Evolutionary conservation across 2,888 invertebrate genomes (phyloP), one percentile per base, ranked within the genome.

Genomic region (Acanthococcus lagerstroemiae): DNA sequence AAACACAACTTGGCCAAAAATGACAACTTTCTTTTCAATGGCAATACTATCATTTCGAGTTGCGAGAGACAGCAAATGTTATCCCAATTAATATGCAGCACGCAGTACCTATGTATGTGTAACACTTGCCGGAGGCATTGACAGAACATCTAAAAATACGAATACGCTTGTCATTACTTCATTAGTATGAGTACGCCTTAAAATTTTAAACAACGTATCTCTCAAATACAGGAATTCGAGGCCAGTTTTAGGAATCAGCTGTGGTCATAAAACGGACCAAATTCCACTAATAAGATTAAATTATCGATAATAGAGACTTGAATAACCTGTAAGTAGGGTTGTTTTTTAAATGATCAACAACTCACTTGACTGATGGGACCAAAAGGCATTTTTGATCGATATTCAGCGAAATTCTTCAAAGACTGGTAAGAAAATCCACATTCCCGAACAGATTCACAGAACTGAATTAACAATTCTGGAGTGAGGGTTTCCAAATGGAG

Each of bases 401-500:
- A 19, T 37, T 63, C 54, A 19, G 52, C 44, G 44, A 52, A 63
- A 15, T 1, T 30, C 21, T 63, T 63, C 63, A 63, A 63, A 21
- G 63, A 21, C 12, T 54, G 6, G 17, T 54, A 63, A 44, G 21
- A 44, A 37, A 27, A 30, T 6, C 48, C 63, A 37, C 54, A 63
- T 1, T 63, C 15, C 3, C 52, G 19, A 24, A 37, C 4, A 25
- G 27, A 22, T 7, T 63, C 37, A 22, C 52, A 63, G 7, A 54
- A 52, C n/a, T 19, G 17, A 19, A 54, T 30, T n/a, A 63, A 30
- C n/a, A 54, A 52, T 44, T 63, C 63, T 19, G 63, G 63, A 12
- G 63, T 52, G 21, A 63, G 22, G 15, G 63, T 63, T 30, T 21
- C n/a, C 19, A 52, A 30, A 52, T 63, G 63, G 2, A 63, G 63